Conservation (phyloP, 2,888 invertebrate species). For the Calliopum simillimum region DNA sequence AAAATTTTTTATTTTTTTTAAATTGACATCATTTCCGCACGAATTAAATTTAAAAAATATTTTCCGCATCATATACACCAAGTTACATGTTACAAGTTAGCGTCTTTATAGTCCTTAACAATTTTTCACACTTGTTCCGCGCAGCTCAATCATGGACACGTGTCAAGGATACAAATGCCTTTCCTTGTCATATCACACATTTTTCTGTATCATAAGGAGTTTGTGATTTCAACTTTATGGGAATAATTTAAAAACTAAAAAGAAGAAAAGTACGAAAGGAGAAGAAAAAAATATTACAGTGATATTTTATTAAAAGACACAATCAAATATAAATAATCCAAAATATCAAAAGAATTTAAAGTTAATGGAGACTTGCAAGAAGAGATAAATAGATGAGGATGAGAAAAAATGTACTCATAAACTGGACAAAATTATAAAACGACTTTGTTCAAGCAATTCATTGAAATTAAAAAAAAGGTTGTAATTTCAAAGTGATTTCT, state of each 20-base stretch:
- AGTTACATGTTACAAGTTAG: constrained; percentile 14
- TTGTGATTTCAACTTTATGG: constrained; percentile 30
- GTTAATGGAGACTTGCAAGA: no score
- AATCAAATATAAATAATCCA: no score
- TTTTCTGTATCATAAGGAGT: background rate
- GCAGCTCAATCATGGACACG: constrained; percentile 49
- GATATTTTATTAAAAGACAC: no score
- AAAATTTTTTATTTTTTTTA: background rate
- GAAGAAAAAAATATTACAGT: no score
- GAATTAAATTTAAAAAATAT: constrained; percentile 45
- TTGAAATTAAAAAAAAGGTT: no score
- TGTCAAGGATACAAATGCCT: constrained; percentile 39
- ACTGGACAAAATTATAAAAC: no score
- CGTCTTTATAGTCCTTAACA: constrained; percentile 27
- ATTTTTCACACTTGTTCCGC: constrained; percentile 49
- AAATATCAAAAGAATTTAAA: no score
- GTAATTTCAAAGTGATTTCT: background rate
- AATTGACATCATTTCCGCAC: constrained; percentile 45
- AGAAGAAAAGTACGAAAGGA: no score
- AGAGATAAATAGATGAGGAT: no score
- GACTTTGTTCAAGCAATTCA: no score
- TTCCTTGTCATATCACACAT: constrained; percentile 5
- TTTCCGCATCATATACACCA: constrained; percentile 30
- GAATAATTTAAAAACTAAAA: background rate
- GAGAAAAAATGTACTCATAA: no score